Base-by-base conservation (phyloP, 2,113 vertebrate genomes). In the Sitta europaea region DNA sequence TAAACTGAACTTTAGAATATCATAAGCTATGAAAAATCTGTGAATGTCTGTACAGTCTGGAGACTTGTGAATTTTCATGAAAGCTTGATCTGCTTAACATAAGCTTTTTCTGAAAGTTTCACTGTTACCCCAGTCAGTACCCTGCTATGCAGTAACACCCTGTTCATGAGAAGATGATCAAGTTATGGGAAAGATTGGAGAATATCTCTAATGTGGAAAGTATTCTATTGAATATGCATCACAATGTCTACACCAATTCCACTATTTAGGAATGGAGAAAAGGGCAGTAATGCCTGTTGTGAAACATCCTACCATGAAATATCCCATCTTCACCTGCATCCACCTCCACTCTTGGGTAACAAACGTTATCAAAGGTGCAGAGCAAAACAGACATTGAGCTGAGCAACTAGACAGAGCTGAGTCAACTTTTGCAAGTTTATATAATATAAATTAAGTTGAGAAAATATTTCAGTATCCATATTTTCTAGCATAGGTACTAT, bases 191-290 rank as follows among this genome's bases (percentile, higher is more conserved):
- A 78, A 74, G 14, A 47, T 0, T 62, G 47, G 16, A 77, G 31
- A 58, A 31, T 27, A 54, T 47, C 0, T 0, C 11, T 40, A 45
- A 25, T 0, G 1, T 33, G 10, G 21, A 79, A 87, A 84, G 62
- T 16, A 8, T 19, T 76, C 5, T 43, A 6, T 11, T 25, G 38
- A 24, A 40, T n/a, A 45, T 2, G 0, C 25, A 68, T 4, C 35
- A 47, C 3, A 2, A 31, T 5, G 9, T 33, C 51, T 42, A 51
- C 68, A 54, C 5, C 3, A 6, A 12, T 12, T 68, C 50, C 0
- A 0, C 7, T 40, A n/a, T 21, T 50, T 42, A 57, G 48, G 36
- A 65, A 57, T 5, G 11, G 27, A 66, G 6, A 29, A 42, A 29
- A 43, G 21, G 22, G 5, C 22, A 70, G 33, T 28, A 40, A 67